Base-by-base conservation (phyloP, 1,140 invertebrate species). In the Rhynchophorus ferrugineus region DNA sequence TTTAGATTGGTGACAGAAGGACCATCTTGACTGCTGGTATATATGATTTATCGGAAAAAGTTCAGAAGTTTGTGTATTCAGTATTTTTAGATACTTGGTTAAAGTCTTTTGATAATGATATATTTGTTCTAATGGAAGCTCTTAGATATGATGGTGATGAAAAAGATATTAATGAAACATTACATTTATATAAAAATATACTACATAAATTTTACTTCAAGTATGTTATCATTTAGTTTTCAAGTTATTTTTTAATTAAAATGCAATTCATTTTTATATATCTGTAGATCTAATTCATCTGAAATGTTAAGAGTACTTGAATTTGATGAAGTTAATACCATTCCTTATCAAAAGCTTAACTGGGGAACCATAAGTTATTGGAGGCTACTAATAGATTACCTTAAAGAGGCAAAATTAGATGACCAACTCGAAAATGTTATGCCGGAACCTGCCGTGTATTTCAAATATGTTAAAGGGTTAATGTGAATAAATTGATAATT, bases 71-170 rank as follows among this genome's bases (percentile, higher is more conserved):
- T 45, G 24, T 55, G 3, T 20, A 17, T 18, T 22, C 53, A 16
- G 17, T 20, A 22, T 45, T 55, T 13, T 17, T 55, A 16, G 20
- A 34, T 24, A 9, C 39, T 11, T 55, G 53, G 53, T 49, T 44
- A 16, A 34, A 55, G n/a, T 13, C 22, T 13, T 49, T 48, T 16
- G 21, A 55, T 19, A 34, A 39, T 14, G 22, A 55, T 24, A 44
- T 55, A 17, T 16, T 55, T 3, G 22, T n/a, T 8, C 38, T 55
- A 8, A 49, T 55, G 53, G 48, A 44, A 19, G 49, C 53, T 7
- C 0, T 55, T 3, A 38, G 53, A 38, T 24, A 49, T n/a, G 53
- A 55, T 49, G 46, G 44, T 24, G 41, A 49, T 8, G 46, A 55
- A 38, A 49, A 34, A 19, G 53, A 55, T 33, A 41, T 55, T 17